Evolutionary conservation across 2,888 invertebrate genomes (phyloP).

Genomic region (Smittia sp.): DNA sequence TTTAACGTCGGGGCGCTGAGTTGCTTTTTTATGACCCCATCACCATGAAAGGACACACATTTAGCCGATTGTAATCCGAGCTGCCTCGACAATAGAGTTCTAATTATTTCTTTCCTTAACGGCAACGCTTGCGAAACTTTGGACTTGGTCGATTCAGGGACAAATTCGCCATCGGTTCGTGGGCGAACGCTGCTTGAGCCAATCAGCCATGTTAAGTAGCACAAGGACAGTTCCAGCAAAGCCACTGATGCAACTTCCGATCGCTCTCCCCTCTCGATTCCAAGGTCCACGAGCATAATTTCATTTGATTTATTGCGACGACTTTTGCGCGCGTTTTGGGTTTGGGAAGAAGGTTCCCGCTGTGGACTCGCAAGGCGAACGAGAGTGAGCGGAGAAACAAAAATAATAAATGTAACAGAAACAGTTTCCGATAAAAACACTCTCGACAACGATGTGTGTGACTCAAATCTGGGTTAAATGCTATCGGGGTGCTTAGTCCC

Average conservation of each 20-base stretch:
- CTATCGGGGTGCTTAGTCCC: conserved; percentile 28
- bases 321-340: conserved; percentile 9
- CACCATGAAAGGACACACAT: conserved; percentile 1
- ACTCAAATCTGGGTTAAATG: conserved; percentile 34
- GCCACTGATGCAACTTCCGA: too few species aligned
- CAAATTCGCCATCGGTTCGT: neutral
- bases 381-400: neutral
- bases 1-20: conserved; percentile 12
- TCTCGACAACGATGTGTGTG: conserved; percentile 1
- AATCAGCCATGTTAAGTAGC: neutral
- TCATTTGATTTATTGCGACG: conserved; percentile 33
- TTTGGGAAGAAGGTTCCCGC: conserved; percentile 31
- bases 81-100: conserved; percentile 35
- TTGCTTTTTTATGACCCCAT: conserved; percentile 21
- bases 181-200: neutral
- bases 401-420: neutral
- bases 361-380: neutral
- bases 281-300: conserved; percentile 13
- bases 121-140: neutral
- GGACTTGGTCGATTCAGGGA: neutral
- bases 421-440: neutral
- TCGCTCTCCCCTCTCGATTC: neutral
- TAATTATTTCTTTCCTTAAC: conserved; percentile 32
- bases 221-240: conserved; percentile 18
- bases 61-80: conserved; percentile 5